Conservation (phyloP, 2,888 invertebrate species). For the Xanthia icteritia region DNA sequence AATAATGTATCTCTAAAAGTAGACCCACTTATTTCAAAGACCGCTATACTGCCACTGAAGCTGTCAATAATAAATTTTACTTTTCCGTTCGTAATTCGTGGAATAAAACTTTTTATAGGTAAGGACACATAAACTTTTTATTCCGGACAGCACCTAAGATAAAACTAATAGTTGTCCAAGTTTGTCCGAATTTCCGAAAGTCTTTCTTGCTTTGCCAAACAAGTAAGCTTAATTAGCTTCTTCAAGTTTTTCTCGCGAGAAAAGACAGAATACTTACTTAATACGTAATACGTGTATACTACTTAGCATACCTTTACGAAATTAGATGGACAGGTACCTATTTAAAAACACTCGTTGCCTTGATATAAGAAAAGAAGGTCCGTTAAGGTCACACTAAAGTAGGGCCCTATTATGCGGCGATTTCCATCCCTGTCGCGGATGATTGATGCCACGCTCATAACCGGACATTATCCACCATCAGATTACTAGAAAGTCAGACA, state of each 20-base stretch:
- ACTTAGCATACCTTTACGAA: not conserved
- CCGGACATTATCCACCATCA: conserved; percentile 56
- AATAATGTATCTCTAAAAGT: not conserved
- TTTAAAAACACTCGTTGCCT: conserved; percentile 10
- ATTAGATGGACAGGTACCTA: not conserved
- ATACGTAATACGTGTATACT: not conserved
- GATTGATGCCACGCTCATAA: conserved; percentile 66
- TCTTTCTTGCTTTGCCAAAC: not conserved
- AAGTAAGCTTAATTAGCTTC: not conserved
- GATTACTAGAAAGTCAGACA: conserved; percentile 63
- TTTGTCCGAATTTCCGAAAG: not conserved
- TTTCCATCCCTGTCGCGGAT: conserved; percentile 61
- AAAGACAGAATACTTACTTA: not conserved
- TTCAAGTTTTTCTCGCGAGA: no score
- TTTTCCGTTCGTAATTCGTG: not conserved
- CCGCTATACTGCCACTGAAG: not conserved
- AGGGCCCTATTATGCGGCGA: conserved; percentile 60
- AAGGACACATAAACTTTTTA: not conserved
- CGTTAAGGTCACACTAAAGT: conserved; percentile 62
- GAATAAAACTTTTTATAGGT: not conserved
- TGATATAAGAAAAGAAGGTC: conserved; percentile 42
- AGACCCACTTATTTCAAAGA: not conserved
- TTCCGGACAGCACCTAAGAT: not conserved
- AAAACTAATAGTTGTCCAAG: conserved; percentile 30
- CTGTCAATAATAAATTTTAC: conserved; percentile 8